Evolutionary conservation across 2,113 vertebrate species (phyloP), one percentile per base, ranked within the genome.

Genomic region (Lipotes vexillifer): DNA sequence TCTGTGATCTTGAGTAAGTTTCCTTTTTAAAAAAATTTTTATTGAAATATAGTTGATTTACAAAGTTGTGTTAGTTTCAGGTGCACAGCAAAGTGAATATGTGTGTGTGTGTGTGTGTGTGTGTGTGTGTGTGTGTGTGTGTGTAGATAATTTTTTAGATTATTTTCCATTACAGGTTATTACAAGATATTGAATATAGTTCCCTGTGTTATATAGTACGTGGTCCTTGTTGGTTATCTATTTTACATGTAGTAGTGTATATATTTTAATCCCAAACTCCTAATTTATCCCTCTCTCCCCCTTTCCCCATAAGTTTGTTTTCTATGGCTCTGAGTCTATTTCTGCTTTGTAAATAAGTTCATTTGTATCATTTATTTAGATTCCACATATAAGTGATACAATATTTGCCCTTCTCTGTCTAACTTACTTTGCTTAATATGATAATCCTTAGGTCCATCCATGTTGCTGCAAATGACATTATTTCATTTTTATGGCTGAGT

Each of bases 61-160:
- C 72, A 33, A 77, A 20, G 29, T 77, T 77, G 74, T 21, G 74
- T 77, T 77, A 77, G 44, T 49, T 49, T 77, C 31, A 33, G 44
- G 74, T 77, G 0, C 49, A 49, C 29, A 49, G 44, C 9, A 49
- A 77, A 77, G 74, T 75, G 17, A 49, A 49, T 49, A 5, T 36
- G 9, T 36, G 0, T 27, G 23, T 71, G 12, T 71, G 6, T 38
- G 9, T 21, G 21, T 69, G 4, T 36, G 5, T 15, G 12, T 71
- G 3, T 71, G 6, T 38, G 18, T 21, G 21, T 23, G 2, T 69
- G 13, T 31, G 0, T 55, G 0, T 55, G 1, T 55, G 5, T 49
- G 4, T 21, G 11, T 69, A 12, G 8, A 17, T 29, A 59, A 10
- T 25, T 23, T 59, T 59, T 59, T 59, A 59, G 57, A 59, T 21